These are phyloP conservation scores for Neoarius graeffei DNA, from an alignment of 2,113 vertebrate species.

Conservation along the genomic window DNA sequence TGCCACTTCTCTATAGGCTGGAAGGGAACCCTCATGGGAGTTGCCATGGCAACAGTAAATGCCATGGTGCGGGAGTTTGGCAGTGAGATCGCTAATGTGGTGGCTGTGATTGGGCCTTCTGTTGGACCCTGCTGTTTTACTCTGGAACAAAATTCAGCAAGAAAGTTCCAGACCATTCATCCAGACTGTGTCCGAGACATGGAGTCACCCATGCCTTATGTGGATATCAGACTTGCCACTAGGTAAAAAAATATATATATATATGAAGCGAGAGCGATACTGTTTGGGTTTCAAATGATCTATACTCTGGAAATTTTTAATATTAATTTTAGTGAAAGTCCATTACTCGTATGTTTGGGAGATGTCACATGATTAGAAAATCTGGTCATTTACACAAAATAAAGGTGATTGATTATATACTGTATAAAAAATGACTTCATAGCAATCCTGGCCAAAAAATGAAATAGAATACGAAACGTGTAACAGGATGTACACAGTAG, in stretches of 20 bases:
- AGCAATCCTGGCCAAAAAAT: neutral
- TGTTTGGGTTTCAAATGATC: neutral
- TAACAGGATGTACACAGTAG: neutral
- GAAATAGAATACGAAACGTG: too few relatives aligned
- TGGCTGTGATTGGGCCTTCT: constrained; percentile 84
- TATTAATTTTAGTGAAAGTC: constrained; percentile 28
- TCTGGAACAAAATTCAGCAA: constrained; percentile 74
- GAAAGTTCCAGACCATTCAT: constrained; percentile 77
- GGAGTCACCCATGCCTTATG: constrained; percentile 69
- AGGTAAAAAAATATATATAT: constrained; percentile 70
- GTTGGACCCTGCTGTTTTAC: constrained; percentile 90
- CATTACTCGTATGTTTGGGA: neutral
- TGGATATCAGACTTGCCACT: constrained; percentile 87
- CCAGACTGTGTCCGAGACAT: constrained; percentile 78
- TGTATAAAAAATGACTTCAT: neutral
- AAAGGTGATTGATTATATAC: neutral
- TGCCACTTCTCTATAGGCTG: constrained; percentile 76
- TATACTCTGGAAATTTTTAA: neutral
- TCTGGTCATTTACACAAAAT: neutral
- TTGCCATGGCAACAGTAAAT: constrained; percentile 85
- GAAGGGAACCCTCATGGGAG: constrained; percentile 86
- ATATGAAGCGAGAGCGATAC: neutral
- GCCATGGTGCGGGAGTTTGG: constrained; percentile 83
- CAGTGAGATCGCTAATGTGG: constrained; percentile 74
- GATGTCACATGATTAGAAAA: constrained; percentile 8